Evolutionary conservation across 2,113 vertebrate species (phyloP), one percentile per base, ranked within the genome.

Genomic region (Percopsis transmontana): DNA sequence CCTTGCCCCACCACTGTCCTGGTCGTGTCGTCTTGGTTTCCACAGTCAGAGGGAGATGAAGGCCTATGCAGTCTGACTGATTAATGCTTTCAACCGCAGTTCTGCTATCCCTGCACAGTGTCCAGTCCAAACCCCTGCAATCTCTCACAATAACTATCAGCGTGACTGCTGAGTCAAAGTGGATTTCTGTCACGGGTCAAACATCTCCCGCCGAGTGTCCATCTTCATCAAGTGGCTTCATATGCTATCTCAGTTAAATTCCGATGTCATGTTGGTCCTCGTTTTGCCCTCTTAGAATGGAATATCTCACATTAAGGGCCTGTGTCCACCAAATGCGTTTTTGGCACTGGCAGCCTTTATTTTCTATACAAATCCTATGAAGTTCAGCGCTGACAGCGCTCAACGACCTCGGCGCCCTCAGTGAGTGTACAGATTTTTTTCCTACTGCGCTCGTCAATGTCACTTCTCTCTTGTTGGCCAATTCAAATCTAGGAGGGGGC

Each of bases 81-180:
- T 86, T 79, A 63, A 70, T 76, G 66, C 72, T 87, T 81, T 83
- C 91, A 92, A 85, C 39, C 57, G 51, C 65, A 73, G 70, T 90
- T 87, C 64, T 86, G 87, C 90, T 74, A 83, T 82, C 87, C 51
- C 73, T 60, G 80, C 81, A 81, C 54, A 78, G 86, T 67, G 87
- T 76, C 58, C 16, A 45, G 58, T 52, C 76, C 40, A 62, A 77
- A 77, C 74, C 72, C 74, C 72, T 73, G 87, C 70, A 51, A 86
- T 82, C 72, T 61, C 64, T 68, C 72, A 85, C 86, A 87, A 83
- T 87, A 77, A 72, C 79, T 72, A 89, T 85, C 41, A 59, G 80
- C 87, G 62, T 65, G 82, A 87, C 80, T 56, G 65, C 0, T 1
- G 16, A 72, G 81, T 89, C 47, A 71, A 0, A 80, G 79, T 74